A percentile compares a stretch with the other conserved stretches of the same genome.
phyloP scores from a whole-genome alignment of 2,888 invertebrate genomes.

The Diadegma fenestrale region DNA sequence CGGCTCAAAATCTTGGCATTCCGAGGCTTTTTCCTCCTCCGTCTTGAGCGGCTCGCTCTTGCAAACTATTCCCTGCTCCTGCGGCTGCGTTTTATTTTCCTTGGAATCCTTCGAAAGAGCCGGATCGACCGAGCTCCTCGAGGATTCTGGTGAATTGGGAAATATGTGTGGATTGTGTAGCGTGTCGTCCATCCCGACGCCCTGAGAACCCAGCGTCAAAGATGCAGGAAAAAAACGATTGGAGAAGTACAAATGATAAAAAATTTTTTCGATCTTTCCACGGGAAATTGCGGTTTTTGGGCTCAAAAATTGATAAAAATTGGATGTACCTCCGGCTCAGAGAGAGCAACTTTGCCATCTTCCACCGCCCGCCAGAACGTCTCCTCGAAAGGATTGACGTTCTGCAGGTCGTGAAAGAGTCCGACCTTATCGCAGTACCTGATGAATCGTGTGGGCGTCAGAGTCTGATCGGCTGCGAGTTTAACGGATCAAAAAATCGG shows the following conservation, averaged over 20 bases:
- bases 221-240: no score
- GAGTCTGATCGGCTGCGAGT: slow-evolving; percentile 93
- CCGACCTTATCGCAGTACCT: slow-evolving; percentile 97
- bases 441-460: slow-evolving; percentile 96
- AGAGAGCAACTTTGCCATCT: slow-evolving; percentile 86
- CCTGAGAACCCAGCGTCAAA: slow-evolving; percentile 71
- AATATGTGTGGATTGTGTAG: slow-evolving; percentile 94
- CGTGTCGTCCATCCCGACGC: slow-evolving; percentile 87
- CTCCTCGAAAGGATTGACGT: slow-evolving; percentile 97
- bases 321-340: slow-evolving; percentile 69
- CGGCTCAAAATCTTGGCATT: slow-evolving; percentile 56
- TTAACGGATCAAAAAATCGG: not conserved
- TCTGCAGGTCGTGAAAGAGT: slow-evolving; percentile 95
- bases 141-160: slow-evolving; percentile 85
- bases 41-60: not conserved
- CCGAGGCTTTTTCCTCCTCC: slow-evolving; percentile 41
- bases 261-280: not conserved
- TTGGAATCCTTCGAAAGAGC: slow-evolving; percentile 47
- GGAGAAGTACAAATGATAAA: no score
- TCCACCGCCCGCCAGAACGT: slow-evolving; percentile 96
- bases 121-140: slow-evolving; percentile 66
- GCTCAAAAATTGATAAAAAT: slow-evolving; percentile 68
- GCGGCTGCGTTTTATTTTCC: not conserved
- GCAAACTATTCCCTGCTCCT: not conserved
- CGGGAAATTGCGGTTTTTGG: not conserved